Evolutionary conservation across 1,140 invertebrate species (phyloP), one percentile per base, ranked within the genome.

Genomic region (Macrostomum lignano): DNA sequence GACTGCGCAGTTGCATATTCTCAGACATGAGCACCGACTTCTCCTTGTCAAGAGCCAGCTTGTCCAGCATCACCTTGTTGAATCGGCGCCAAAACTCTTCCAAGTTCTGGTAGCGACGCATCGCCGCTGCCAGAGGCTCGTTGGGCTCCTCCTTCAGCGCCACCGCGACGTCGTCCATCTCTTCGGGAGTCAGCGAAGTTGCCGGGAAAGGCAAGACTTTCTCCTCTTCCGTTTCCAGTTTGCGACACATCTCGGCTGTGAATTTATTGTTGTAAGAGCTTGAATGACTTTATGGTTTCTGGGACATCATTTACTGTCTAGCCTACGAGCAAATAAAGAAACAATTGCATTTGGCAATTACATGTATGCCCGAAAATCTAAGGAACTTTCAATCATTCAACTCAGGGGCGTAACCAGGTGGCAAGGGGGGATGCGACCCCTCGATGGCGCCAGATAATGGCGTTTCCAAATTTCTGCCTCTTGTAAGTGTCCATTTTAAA

Each of bases 201-300:
- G 48, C 47, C 40, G 55, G 56, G 34, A 60, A 60, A n/a, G 58
- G 58, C 10, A 60, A 37, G 11, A 60, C 52, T 41, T 60, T 60
- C 43, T 60, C 56, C 28, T 57, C 52, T 35, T 60, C 58, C 14
- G 53, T 60, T 34, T 60, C 58, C 32, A 55, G 31, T 38, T 55
- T 58, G 9, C 55, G 42, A 39, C 54, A 53, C 45, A 54, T 51
- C 37, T 60, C n/a, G n/a, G n/a, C n/a, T n/a, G n/a, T n/a, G n/a
- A n/a, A n/a, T n/a, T n/a, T n/a, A n/a, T n/a, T n/a, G n/a, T n/a
- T n/a, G n/a, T n/a, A n/a, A n/a, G n/a, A n/a, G n/a, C n/a, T n/a
- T n/a, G n/a, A n/a, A n/a, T n/a, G n/a, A n/a, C n/a, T n/a, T n/a
- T n/a, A n/a, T n/a, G n/a, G n/a, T n/a, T n/a, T n/a, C n/a, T n/a